Evolutionary conservation across 2,797 vertebrate species (phyloP).

Genomic region (Sitta carolinensis): DNA sequence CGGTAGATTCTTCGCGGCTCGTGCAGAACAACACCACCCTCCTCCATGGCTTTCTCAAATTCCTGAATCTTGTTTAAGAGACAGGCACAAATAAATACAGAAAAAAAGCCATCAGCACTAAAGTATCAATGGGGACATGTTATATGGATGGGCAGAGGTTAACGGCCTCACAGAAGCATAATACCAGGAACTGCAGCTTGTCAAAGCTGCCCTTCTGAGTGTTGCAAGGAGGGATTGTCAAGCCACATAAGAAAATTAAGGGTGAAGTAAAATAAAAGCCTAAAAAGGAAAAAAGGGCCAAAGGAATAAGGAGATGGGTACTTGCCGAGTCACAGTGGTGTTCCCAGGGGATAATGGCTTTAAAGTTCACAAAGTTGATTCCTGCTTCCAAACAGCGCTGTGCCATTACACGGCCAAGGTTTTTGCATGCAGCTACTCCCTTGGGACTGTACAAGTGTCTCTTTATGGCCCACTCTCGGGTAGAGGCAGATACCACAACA

Average conservation of each 20-base stretch:
- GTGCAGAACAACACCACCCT: slow-evolving; percentile 83
- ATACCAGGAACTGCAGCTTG: not conserved
- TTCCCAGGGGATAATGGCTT: slow-evolving; percentile 84
- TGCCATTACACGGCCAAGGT: slow-evolving; percentile 88
- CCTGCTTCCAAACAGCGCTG: slow-evolving; percentile 89
- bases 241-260: not conserved
- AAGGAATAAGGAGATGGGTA: not conserved
- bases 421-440: slow-evolving; percentile 84
- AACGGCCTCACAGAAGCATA: not conserved
- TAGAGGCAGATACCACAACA: slow-evolving; percentile 89
- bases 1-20: slow-evolving; percentile 86
- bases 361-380: slow-evolving; percentile 87
- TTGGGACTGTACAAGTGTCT: slow-evolving; percentile 83
- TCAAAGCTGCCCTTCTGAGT: not conserved
- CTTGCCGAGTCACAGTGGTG: slow-evolving; percentile 69
- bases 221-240: not conserved
- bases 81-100: not conserved
- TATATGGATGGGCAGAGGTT: not conserved
- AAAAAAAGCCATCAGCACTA: not conserved
- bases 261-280: not conserved
- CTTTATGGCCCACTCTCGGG: slow-evolving; percentile 92
- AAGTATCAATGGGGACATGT: not conserved
- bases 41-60: slow-evolving; percentile 85
- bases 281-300: not conserved
- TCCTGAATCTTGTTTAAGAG: slow-evolving; percentile 80